A percentile compares a stretch with the other conserved stretches of the same genome.
Evolutionary conservation across 2,797 vertebrate species (phyloP).

Genomic region (Decapterus maruadsi): DNA sequence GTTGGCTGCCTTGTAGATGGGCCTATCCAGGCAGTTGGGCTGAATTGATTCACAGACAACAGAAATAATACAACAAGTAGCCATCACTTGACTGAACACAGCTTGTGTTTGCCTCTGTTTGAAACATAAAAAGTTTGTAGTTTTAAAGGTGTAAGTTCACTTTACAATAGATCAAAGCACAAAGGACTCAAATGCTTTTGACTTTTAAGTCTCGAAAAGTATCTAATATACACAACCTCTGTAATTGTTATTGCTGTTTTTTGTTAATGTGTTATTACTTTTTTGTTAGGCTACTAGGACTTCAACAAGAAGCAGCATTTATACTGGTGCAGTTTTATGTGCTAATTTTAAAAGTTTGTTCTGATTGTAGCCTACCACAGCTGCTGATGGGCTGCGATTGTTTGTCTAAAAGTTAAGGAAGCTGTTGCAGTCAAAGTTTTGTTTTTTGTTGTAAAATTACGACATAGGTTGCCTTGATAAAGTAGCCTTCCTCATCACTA

Average conservation of each 20-base stretch:
- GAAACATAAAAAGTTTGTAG: neutral
- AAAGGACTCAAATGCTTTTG: no score
- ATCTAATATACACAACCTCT: no score
- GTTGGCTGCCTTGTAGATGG: constrained; percentile 79
- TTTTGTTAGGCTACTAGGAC: neutral
- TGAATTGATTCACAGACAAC: constrained; percentile 83
- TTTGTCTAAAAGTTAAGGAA: neutral
- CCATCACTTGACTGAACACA: constrained; percentile 35
- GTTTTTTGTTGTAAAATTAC: no score
- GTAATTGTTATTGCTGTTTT: no score
- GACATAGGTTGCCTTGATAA: no score
- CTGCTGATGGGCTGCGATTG: neutral
- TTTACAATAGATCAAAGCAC: neutral
- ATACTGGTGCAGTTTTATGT: neutral
- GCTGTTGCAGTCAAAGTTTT: no score
- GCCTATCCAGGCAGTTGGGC: constrained; percentile 67
- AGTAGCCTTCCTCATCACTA: no score
- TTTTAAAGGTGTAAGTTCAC: neutral
- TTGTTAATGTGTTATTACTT: neutral
- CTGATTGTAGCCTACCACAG: no score
- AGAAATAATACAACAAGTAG: constrained; percentile 79
- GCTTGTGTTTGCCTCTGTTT: neutral
- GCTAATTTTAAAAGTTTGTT: no score
- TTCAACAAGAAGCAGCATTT: neutral
- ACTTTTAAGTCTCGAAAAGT: neutral